phyloP scores from a whole-genome alignment of 2,888 invertebrate species.

The Carterocephalus palaemon region DNA sequence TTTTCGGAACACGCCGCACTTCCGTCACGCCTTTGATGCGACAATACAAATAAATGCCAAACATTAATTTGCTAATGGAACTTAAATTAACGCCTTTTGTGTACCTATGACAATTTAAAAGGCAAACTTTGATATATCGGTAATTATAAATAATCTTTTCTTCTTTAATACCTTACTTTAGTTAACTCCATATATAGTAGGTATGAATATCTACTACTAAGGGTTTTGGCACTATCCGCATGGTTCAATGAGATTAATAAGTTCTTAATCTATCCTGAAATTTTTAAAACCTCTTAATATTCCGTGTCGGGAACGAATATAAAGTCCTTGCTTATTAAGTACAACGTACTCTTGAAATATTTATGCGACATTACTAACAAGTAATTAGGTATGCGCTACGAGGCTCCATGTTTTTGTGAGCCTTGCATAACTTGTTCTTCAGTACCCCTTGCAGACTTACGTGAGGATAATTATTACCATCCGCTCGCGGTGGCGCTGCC shows the following conservation, averaged over 20 bases:
- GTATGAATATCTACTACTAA: no score
- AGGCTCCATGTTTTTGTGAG: slow-evolving; percentile 20
- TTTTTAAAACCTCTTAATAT: neutral
- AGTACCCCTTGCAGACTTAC: slow-evolving; percentile 5
- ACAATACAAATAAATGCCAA: slow-evolving; percentile 29
- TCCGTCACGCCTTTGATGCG: slow-evolving; percentile 36
- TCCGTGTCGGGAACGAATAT: neutral
- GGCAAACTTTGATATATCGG: no score
- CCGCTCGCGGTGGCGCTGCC: slow-evolving; percentile 29
- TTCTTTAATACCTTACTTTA: no score
- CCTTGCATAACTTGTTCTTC: slow-evolving; percentile 18
- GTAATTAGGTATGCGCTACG: slow-evolving; percentile 20
- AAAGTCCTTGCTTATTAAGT: neutral
- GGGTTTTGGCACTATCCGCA: no score
- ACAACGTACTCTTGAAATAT: neutral
- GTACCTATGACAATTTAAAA: no score
- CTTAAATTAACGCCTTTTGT: slow-evolving; percentile 1
- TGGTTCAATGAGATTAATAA: neutral
- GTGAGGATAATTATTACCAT: slow-evolving; percentile 40
- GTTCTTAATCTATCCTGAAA: neutral
- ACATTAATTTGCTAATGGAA: slow-evolving; percentile 12
- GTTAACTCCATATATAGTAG: no score
- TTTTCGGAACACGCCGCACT: slow-evolving; percentile 36
- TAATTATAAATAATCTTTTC: no score
- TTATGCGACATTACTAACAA: slow-evolving; percentile 18